Base-by-base conservation (phyloP, 2,113 vertebrate genomes). In the Corynorhinus townsendii region DNA sequence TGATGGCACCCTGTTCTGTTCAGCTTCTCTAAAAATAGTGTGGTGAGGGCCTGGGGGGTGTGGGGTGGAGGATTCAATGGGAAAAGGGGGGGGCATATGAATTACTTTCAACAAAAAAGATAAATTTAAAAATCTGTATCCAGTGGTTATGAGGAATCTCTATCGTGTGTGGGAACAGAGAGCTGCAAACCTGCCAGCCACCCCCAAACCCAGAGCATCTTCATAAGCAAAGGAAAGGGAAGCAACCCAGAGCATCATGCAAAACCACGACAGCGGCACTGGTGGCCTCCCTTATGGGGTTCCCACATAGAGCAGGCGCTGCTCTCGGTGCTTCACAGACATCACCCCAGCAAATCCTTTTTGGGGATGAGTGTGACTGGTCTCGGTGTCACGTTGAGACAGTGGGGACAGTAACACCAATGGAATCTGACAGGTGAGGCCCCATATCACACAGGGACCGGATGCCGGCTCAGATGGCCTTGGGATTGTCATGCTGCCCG, bases 261-360 rank as follows among this genome's bases (percentile, higher is more conserved):
- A 2, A 16, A 28, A 72, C 14, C 38, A 2, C 3, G 59, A 22
- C 20, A 26, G 4, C 10, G 6, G 33, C 38, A 0, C 10, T 0
- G 24, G 0, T 0, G 20, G 24, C 52, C 19, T 6, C 2, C 28
- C 0, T 0, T 4, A 0, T 0, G 0, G 0, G 15, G 4, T 2
- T 16, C n/a, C 90, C 7, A 16, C 20, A 4, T 4, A 0, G 24
- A 43, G 9, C 24, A 24, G 28, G 26, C 1, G 2, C 5, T 7
- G 28, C 30, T 26, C 10, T 28, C 17, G 7, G 3, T 11, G 33
- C 26, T 14, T 38, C 14, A 1, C 14, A 30, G 45, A 35, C 38
- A 40, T 26, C n/a, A 20, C 33, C 17, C 2, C 62, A 7, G 16
- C 12, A 28, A 45, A 72, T 28, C 11, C 45, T 59, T 69, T 52